A percentile compares a stretch with the other conserved stretches of the same genome.
Conservation (phyloP, 2,113 vertebrate species). For the Austrofundulus limnaeus region DNA sequence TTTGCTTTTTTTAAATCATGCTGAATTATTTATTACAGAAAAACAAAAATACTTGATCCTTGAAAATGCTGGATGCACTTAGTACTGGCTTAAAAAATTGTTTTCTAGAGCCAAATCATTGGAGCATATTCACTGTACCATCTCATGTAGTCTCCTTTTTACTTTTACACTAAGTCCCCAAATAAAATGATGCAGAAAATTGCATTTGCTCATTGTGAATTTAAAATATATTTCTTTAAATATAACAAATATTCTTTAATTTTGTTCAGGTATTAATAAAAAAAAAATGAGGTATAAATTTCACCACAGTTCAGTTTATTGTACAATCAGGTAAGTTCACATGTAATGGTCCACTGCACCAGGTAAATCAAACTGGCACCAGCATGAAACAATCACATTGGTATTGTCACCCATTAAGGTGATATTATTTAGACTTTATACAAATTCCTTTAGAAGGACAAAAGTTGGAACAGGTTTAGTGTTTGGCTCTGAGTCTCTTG, state of each 20-base stretch:
- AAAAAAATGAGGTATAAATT: background rate
- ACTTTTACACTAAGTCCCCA: too few relatives aligned
- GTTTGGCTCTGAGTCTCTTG: constrained; percentile 31
- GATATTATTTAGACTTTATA: constrained; percentile 34
- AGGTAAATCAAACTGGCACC: constrained; percentile 51
- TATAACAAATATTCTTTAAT: background rate
- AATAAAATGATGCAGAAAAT: background rate
- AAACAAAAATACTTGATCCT: background rate
- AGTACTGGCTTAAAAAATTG: background rate
- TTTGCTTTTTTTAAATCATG: too few relatives aligned
- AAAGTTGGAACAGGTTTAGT: constrained; percentile 23
- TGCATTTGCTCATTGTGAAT: background rate
- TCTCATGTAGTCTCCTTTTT: too few relatives aligned
- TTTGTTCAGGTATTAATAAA: background rate
- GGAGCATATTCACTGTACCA: too few relatives aligned
- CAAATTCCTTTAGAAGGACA: constrained; percentile 53
- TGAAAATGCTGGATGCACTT: background rate
- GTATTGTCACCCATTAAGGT: constrained; percentile 36
- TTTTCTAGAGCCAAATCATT: background rate
- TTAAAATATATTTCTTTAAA: background rate
- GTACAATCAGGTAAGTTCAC: constrained; percentile 65
- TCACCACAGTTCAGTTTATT: constrained; percentile 69
- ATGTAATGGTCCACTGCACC: constrained; percentile 44
- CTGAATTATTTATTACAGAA: background rate
- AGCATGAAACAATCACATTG: constrained; percentile 60